Percentiles rank a stretch among this genome's conserved stretches.
Evolutionary conservation across 1,140 invertebrate species (phyloP).

Genomic region (Philopotamus ludificatus): DNA sequence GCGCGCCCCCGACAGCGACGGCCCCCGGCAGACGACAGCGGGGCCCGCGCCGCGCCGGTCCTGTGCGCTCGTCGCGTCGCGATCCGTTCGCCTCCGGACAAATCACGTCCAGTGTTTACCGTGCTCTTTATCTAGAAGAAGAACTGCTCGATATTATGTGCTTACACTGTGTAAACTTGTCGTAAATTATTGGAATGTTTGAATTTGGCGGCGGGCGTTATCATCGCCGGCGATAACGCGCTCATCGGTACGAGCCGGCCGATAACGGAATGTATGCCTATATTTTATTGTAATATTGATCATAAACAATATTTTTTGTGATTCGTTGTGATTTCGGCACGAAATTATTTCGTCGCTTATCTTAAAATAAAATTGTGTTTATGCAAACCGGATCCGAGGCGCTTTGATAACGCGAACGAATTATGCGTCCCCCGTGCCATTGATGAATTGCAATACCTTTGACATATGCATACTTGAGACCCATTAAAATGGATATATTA

Average conservation of each 20-base stretch:
- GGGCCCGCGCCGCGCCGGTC: background rate
- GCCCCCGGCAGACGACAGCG: conserved; percentile 25
- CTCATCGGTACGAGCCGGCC: conserved; percentile 2
- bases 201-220: conserved; percentile 24
- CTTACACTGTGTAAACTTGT: conserved; percentile 40
- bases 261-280: too few species aligned
- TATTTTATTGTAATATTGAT: too few species aligned
- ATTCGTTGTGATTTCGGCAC: too few species aligned
- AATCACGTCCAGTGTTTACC: conserved; percentile 36
- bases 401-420: too few species aligned
- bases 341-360: too few species aligned
- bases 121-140: conserved; percentile 38
- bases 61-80: background rate
- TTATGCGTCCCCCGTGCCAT: too few species aligned
- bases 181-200: conserved; percentile 36
- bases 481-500: too few species aligned
- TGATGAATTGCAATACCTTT: too few species aligned
- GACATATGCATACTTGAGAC: too few species aligned
- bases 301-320: too few species aligned
- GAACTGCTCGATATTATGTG: conserved; percentile 34
- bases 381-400: too few species aligned
- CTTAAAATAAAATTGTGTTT: too few species aligned
- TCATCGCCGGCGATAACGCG: background rate
- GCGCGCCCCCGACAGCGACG: conserved; percentile 12
- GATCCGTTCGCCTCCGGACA: conserved; percentile 23